phyloP scores from a whole-genome alignment of 1,140 invertebrate species.

The Monochamus saltuarius region DNA sequence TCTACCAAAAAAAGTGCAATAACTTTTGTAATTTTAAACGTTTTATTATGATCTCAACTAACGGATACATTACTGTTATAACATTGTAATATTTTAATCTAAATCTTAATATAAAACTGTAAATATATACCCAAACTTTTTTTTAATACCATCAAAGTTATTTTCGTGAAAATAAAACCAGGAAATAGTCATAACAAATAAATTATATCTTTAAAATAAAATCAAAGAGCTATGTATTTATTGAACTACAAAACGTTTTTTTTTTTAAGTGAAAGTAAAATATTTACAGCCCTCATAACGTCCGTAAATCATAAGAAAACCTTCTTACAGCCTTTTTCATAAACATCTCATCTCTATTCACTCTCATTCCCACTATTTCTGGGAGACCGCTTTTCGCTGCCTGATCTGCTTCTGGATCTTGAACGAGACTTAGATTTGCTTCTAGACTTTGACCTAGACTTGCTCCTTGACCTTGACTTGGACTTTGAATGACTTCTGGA shows the following conservation, averaged over 20 bases:
- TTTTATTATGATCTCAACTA: neutral
- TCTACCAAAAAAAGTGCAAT: slow-evolving; percentile 16
- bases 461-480: slow-evolving; percentile 51
- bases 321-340: neutral
- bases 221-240: neutral
- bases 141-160: neutral
- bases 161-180: neutral
- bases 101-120: slow-evolving; percentile 8
- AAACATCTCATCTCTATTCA: neutral
- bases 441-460: slow-evolving; percentile 52
- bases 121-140: slow-evolving; percentile 1
- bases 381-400: neutral
- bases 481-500: slow-evolving; percentile 33
- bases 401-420: slow-evolving; percentile 48
- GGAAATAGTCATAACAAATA: neutral
- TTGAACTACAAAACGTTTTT: neutral
- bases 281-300: neutral
- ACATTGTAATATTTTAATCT: slow-evolving; percentile 10
- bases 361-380: neutral
- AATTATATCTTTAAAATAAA: neutral
- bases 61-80: slow-evolving; percentile 3
- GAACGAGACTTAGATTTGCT: slow-evolving; percentile 50
- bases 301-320: neutral
- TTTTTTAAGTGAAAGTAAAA: neutral
- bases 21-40: slow-evolving; percentile 8